These are phyloP conservation scores for Sebastes umbrosus DNA, from an alignment of 2,797 vertebrate genomes.

Conservation along the genomic window DNA sequence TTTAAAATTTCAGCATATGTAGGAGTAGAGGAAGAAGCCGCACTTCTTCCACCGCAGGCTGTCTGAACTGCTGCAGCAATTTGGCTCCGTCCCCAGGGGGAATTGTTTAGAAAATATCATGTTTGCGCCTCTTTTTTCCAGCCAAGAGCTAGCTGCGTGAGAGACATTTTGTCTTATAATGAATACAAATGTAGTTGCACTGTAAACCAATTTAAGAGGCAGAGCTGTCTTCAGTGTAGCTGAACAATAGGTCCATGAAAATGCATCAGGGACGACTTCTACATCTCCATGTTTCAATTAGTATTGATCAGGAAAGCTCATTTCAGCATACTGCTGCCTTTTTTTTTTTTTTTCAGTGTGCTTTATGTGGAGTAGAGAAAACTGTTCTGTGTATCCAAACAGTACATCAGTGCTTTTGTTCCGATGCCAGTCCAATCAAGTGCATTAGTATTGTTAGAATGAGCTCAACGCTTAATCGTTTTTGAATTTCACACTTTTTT, in stretches of 20 bases:
- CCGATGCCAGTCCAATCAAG: neutral
- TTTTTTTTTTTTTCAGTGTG: neutral
- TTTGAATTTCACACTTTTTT: neutral
- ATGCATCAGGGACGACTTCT: slow-evolving; percentile 40
- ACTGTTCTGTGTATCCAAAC: neutral
- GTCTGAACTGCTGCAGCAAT: slow-evolving; percentile 36
- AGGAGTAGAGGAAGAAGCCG: slow-evolving; percentile 5
- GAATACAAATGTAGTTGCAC: slow-evolving; percentile 33
- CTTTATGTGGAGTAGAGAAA: neutral
- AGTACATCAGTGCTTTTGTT: slow-evolving; percentile 7
- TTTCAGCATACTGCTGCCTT: neutral
- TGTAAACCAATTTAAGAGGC: slow-evolving; percentile 23
- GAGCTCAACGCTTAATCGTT: neutral
- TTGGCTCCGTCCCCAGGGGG: slow-evolving; percentile 6
- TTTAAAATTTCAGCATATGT: slow-evolving; percentile 44
- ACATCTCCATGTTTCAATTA: slow-evolving; percentile 51
- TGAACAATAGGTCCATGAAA: slow-evolving; percentile 18
- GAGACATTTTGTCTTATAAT: slow-evolving; percentile 28
- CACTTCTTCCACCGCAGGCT: slow-evolving; percentile 2
- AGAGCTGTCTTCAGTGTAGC: neutral
- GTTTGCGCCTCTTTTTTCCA: slow-evolving; percentile 24
- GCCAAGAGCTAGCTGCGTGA: neutral
- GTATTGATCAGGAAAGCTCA: slow-evolving; percentile 40
- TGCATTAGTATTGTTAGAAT: slow-evolving; percentile 5
- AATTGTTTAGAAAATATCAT: slow-evolving; percentile 28